Evolutionary conservation across 2,888 invertebrate genomes (phyloP).

Genomic region (Calliopum simillimum): DNA sequence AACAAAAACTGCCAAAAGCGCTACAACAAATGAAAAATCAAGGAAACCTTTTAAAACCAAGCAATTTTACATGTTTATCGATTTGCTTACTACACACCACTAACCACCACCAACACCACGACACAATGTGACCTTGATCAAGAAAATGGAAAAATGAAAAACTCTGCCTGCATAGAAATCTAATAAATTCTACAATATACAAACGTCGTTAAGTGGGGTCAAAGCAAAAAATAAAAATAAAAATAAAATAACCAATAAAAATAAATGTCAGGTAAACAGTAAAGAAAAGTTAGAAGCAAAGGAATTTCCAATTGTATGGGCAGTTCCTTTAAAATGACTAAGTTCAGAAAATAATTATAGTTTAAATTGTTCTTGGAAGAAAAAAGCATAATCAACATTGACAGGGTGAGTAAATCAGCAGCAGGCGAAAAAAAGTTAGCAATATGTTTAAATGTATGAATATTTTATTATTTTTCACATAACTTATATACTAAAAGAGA

Average conservation of each 20-base stretch:
- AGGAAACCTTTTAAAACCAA: not conserved
- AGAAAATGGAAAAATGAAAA: slow-evolving; percentile 4
- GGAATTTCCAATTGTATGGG: not conserved
- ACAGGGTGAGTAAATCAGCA: no score
- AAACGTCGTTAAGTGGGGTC: not conserved
- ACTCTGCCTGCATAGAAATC: not conserved
- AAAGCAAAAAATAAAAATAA: not conserved
- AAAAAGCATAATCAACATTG: no score
- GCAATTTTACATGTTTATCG: slow-evolving; percentile 4
- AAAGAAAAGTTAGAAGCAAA: not conserved
- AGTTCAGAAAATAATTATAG: no score
- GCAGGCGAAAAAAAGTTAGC: no score
- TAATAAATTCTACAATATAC: not conserved
- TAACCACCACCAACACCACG: no score
- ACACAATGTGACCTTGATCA: slow-evolving; percentile 3
- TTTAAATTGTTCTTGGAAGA: no score
- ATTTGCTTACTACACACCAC: slow-evolving; percentile 9
- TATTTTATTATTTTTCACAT: no score
- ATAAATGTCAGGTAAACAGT: not conserved
- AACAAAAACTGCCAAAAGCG: no score
- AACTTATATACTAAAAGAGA: no score
- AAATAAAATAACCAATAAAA: not conserved
- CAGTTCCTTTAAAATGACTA: no score
- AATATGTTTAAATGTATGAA: no score
- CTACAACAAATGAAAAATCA: no score